Evolutionary conservation across 2,888 invertebrate species (phyloP), one percentile per base, ranked within the genome.

Genomic region (Caenorhabditis macrosperma): DNA sequence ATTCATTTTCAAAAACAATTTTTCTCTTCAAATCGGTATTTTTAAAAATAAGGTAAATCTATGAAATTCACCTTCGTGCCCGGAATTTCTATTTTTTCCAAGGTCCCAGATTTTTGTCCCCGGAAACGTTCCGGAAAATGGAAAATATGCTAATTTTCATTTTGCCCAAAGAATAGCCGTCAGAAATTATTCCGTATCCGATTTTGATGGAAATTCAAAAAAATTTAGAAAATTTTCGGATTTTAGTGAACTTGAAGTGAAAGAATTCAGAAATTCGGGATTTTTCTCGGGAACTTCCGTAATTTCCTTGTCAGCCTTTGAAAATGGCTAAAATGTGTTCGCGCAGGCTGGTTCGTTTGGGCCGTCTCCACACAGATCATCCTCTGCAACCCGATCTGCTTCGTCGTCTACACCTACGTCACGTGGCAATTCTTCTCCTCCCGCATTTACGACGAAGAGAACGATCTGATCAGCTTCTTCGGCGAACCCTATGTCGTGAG

Each of bases 381-480:
- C 67, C 93, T 98, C 0, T 92, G 95, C 76, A 99, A 99, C 92
- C 97, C 97, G 0, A 44, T 97, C 4, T 98, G 97, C 91, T 90
- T 94, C 1, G 87, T 95, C 1, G 93, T 94, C 1, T 99, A 97
- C 91, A 92, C 94, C 0, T 79, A 94, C 4, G 95, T 94, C 0
- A 95, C 96, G 22, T 98, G 97, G 96, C 93, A 93, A 67, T 99
- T 99, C 92, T 98, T 99, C 92, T 93, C 94, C 38, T 98, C 99
- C 92, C 93, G 84, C 94, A 66, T 95, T 94, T 4, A 92, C 46
- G 82, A 83, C 30, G 85, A 82, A 60, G 82, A 82, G 50, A 63
- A 83, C 20, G 90, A 90, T 74, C 69, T 99, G 68, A 91, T 97
- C 7, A 94, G 94, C 85, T 99, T 99, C 92, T 99, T 98, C 91